Percentiles rank a stretch among this genome's conserved stretches.
Evolutionary conservation across 2,797 vertebrate genomes (phyloP).

Genomic region (Epinephelus coioides): DNA sequence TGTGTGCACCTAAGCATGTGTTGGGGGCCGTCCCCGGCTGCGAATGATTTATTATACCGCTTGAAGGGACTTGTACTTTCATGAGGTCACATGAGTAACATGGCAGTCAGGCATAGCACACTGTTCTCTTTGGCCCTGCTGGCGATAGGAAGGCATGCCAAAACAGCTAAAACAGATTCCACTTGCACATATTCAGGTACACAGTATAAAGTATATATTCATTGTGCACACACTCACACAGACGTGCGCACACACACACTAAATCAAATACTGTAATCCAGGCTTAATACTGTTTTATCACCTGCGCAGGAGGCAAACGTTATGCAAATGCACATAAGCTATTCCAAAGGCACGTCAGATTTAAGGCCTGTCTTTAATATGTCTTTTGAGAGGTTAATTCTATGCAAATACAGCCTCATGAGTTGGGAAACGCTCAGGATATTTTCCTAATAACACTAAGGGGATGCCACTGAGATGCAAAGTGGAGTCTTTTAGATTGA

Average conservation of each 20-base stretch:
- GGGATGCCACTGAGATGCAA: slow-evolving; percentile 28
- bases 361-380: slow-evolving; percentile 47
- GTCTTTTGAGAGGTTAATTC: slow-evolving; percentile 58
- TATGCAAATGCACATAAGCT: slow-evolving; percentile 65
- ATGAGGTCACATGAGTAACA: slow-evolving; percentile 75
- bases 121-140: slow-evolving; percentile 56
- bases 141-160: slow-evolving; percentile 60
- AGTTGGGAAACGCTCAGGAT: slow-evolving; percentile 19
- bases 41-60: slow-evolving; percentile 80
- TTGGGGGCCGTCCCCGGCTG: slow-evolving; percentile 53
- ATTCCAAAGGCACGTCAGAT: slow-evolving; percentile 60
- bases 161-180: slow-evolving; percentile 46
- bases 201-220: slow-evolving; percentile 35
- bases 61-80: slow-evolving; percentile 76
- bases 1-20: slow-evolving; percentile 34
- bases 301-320: slow-evolving; percentile 55
- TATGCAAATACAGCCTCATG: slow-evolving; percentile 54
- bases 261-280: slow-evolving; percentile 65
- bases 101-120: slow-evolving; percentile 62
- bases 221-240: not conserved
- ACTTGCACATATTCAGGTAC: slow-evolving; percentile 53
- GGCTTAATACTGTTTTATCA: slow-evolving; percentile 63
- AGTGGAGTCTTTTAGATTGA: slow-evolving; percentile 39
- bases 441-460: slow-evolving; percentile 41
- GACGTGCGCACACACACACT: slow-evolving; percentile 17